These are phyloP conservation scores for Tipula confusa DNA, from an alignment of 2,888 invertebrate species.

Conservation along the genomic window DNA sequence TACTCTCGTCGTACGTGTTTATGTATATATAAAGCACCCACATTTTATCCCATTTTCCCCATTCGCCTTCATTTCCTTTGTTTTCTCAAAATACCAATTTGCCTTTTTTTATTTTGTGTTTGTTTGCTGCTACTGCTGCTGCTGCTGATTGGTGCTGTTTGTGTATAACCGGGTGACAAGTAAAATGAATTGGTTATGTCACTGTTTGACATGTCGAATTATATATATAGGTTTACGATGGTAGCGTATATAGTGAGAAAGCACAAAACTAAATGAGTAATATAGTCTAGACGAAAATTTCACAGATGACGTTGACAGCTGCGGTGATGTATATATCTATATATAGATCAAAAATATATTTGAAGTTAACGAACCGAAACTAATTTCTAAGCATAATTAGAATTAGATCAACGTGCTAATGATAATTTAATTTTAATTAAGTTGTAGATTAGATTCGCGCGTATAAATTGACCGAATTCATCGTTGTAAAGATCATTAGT, in stretches of 20 bases:
- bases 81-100: not conserved
- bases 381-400: not conserved
- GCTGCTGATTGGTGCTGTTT: not conserved
- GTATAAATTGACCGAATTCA: not conserved
- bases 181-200: not conserved
- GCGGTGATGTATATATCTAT: not conserved
- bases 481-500: not conserved
- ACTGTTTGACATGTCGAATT: not conserved
- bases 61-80: not conserved
- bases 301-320: not conserved
- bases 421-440: not conserved
- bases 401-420: not conserved
- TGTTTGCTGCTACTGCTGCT: not conserved
- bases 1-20: not conserved
- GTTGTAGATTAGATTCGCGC: not conserved
- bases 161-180: constrained; percentile 4
- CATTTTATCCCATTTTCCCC: not conserved
- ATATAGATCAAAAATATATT: not conserved
- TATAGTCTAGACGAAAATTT: not conserved
- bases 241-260: not conserved
- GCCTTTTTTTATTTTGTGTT: not conserved
- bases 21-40: not conserved
- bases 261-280: not conserved
- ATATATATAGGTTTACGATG: not conserved
- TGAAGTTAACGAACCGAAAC: not conserved